Evolutionary conservation across 1,140 invertebrate genomes (phyloP).

Genomic region (Berghia stephanieae): DNA sequence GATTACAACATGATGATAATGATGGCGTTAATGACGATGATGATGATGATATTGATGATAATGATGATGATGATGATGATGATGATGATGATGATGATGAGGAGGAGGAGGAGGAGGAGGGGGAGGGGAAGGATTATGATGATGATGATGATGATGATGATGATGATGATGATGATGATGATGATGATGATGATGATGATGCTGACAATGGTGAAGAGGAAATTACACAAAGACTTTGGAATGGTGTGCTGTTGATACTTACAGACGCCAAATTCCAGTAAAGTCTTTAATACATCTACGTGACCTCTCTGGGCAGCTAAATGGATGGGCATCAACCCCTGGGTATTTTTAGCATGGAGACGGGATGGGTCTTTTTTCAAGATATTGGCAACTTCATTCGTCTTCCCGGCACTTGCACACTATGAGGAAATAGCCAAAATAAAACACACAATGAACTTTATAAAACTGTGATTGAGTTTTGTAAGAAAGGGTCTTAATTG

Average conservation of each 20-base stretch:
- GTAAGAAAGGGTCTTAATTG: no score
- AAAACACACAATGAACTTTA: no score
- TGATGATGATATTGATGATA: neutral
- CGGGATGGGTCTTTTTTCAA: constrained; percentile 76
- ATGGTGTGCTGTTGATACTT: constrained; percentile 45
- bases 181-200: no score
- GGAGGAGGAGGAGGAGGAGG: no score
- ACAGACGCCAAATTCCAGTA: constrained; percentile 78
- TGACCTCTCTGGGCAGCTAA: constrained; percentile 81
- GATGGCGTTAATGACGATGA: neutral
- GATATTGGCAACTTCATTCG: constrained; percentile 80
- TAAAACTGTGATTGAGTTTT: no score
- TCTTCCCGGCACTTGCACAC: constrained; percentile 83
- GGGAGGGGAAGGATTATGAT: no score
- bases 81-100: no score
- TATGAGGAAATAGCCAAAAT: no score
- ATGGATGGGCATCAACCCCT: constrained; percentile 79
- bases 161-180: no score
- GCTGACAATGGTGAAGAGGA: neutral
- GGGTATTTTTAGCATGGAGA: constrained; percentile 75
- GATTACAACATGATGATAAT: no score
- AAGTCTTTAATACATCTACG: constrained; percentile 79
- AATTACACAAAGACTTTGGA: neutral
- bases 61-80: no score
- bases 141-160: no score